Evolutionary conservation across 2,888 invertebrate genomes (phyloP), one percentile per base, ranked within the genome.

Genomic region (Sepioteuthis lessoniana): DNA sequence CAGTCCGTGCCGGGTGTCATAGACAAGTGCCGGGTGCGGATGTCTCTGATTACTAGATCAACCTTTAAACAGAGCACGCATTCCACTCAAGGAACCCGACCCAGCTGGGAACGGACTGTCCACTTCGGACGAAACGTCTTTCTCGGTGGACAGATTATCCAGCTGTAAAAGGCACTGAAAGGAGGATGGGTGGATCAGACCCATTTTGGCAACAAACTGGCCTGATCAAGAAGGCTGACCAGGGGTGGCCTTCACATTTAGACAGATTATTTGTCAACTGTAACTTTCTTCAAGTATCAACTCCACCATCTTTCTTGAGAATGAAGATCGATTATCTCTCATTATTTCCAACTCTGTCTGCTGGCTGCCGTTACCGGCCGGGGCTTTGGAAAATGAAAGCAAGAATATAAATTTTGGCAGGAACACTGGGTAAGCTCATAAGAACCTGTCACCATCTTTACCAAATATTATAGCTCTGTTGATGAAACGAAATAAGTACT

Each of bases 131-230:
- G 76, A 76, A n/a, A 16, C n/a, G 76, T 76, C n/a, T 8, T 76
- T 76, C 76, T 76, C 16, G n/a, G 76, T 76, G 76, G n/a, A 76
- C n/a, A 76, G 76, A 76, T 76, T n/a, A 76, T 35, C 76, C 76
- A 76, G 76, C 76, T 76, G 76, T n/a, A 76, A 35, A 76, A 76
- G 76, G 76, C 76, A 76, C 76, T n/a, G 76, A 76, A 76, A 76
- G 76, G n/a, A 5, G 76, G 76, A 16, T 35, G 76, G n/a, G n/a
- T n/a, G 76, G 76, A 1, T 4, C 76, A 35, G n/a, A 76, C n/a
- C n/a, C n/a, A 76, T 76, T 76, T 76, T 76, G 76, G 76, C 76
- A 76, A 76, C 76, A 76, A 76, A n/a, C 76, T n/a, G n/a, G 16
- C 76, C 76, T n/a, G 76, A 76, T 76, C 76, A 16, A 76, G 16